These are phyloP conservation scores for Oenanthe oenanthe DNA, from an alignment of 2,113 vertebrate genomes.

Conservation along the genomic window DNA sequence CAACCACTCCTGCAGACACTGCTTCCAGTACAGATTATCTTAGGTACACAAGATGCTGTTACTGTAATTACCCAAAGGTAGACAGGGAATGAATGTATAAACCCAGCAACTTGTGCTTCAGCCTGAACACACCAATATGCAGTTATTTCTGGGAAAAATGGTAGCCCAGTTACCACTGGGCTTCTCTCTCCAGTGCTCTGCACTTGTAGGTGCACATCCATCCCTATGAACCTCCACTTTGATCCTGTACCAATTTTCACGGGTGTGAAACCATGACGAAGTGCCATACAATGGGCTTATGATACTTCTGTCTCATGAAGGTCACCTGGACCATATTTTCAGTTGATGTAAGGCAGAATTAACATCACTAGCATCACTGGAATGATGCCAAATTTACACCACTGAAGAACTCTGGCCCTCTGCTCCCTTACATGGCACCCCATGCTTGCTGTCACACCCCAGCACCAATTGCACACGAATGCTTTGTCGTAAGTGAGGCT, in stretches of 20 bases:
- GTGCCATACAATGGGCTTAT: background rate
- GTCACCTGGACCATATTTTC: background rate
- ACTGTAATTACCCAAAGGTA: background rate
- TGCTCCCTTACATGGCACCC: fast-evolving
- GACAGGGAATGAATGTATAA: background rate
- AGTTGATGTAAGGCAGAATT: background rate
- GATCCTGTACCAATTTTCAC: background rate
- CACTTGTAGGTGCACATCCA: background rate
- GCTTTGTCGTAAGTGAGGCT: fast-evolving
- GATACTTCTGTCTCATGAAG: background rate
- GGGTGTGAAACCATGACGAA: background rate
- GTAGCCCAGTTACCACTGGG: background rate
- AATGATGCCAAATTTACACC: background rate
- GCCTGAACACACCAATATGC: background rate
- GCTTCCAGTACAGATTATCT: background rate
- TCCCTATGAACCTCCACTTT: background rate
- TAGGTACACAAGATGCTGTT: background rate
- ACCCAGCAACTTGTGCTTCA: background rate
- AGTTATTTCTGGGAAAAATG: background rate
- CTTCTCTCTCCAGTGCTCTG: background rate
- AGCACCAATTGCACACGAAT: fast-evolving
- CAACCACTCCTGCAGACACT: background rate
- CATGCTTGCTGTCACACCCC: fast-evolving
- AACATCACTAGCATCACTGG: background rate
- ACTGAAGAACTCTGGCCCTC: background rate